A percentile compares a stretch with the other conserved stretches of the same genome.
These are phyloP conservation scores for Gryllus bimaculatus DNA, from an alignment of 1,140 invertebrate genomes.

Conservation along the genomic window DNA sequence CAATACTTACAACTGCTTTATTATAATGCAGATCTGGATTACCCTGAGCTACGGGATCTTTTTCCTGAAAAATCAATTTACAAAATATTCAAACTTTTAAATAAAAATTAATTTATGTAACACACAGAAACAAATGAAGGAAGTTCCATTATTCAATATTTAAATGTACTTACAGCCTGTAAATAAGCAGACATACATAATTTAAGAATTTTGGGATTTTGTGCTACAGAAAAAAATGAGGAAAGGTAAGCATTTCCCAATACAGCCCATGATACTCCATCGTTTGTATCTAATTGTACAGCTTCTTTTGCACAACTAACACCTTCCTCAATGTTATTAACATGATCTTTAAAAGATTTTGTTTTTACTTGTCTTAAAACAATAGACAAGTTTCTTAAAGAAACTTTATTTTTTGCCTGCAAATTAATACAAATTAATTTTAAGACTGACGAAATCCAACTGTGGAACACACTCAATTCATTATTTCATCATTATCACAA, in stretches of 20 bases:
- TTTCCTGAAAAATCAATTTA: conserved; percentile 46
- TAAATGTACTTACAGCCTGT: conserved; percentile 53
- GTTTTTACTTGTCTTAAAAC: conserved; percentile 58
- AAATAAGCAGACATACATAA: conserved; percentile 70
- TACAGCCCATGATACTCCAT: conserved; percentile 77
- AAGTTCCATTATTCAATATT: not conserved
- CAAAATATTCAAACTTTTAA: conserved; percentile 10
- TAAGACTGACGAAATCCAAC: too few species aligned
- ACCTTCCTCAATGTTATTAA: conserved; percentile 57
- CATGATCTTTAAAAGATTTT: conserved; percentile 43
- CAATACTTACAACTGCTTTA: conserved; percentile 62
- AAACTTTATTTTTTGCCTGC: conserved; percentile 66
- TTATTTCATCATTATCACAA: too few species aligned
- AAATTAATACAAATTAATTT: not conserved
- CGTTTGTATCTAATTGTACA: conserved; percentile 65
- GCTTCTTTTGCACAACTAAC: conserved; percentile 76
- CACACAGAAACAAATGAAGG: not conserved
- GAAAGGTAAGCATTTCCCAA: conserved; percentile 79
- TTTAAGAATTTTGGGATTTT: conserved; percentile 62
- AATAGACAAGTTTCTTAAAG: conserved; percentile 75
- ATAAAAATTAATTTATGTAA: not conserved
- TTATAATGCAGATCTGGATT: conserved; percentile 80
- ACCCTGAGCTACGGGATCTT: conserved; percentile 57
- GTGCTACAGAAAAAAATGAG: conserved; percentile 64
- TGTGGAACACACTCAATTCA: too few species aligned